phyloP scores from a whole-genome alignment of 1,140 invertebrate species.

The Battus philenor region DNA sequence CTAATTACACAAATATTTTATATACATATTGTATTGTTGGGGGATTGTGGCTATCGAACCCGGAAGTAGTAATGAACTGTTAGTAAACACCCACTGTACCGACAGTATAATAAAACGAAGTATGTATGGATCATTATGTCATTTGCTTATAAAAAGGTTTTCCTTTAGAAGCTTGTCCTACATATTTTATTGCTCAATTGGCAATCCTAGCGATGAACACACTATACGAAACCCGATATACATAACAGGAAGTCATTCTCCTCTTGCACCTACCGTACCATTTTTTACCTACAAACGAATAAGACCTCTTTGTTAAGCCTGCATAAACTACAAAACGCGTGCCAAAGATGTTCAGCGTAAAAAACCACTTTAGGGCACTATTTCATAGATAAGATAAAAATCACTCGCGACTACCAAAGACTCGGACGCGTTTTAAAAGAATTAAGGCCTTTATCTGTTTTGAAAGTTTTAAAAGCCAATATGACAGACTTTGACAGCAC shows the following conservation, averaged over 20 bases:
- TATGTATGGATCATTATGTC: too few relatives aligned
- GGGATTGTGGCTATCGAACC: too few relatives aligned
- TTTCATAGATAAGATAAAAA: slow-evolving; percentile 51
- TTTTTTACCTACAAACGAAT: slow-evolving; percentile 25
- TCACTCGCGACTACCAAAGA: slow-evolving; percentile 42
- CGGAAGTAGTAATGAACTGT: too few relatives aligned
- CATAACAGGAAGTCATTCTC: slow-evolving; percentile 30
- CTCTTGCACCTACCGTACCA: slow-evolving; percentile 26
- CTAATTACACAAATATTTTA: too few relatives aligned
- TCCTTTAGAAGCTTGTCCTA: too few relatives aligned
- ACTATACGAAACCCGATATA: slow-evolving; percentile 25
- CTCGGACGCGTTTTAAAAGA: slow-evolving; percentile 35
- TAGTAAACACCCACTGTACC: too few relatives aligned
- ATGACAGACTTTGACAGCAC: slow-evolving; percentile 40
- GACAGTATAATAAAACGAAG: too few relatives aligned
- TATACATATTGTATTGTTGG: too few relatives aligned
- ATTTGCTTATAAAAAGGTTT: too few relatives aligned
- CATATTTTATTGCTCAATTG: not conserved
- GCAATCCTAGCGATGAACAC: not conserved
- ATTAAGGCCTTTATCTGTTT: slow-evolving; percentile 45
- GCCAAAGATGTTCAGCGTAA: slow-evolving; percentile 38
- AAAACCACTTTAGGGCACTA: slow-evolving; percentile 35
- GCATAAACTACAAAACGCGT: slow-evolving; percentile 39
- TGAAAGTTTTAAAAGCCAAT: slow-evolving; percentile 46
- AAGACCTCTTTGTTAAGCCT: slow-evolving; percentile 20